Conservation (phyloP, 2,888 invertebrate genomes). For the Dolichomitus sp. region DNA sequence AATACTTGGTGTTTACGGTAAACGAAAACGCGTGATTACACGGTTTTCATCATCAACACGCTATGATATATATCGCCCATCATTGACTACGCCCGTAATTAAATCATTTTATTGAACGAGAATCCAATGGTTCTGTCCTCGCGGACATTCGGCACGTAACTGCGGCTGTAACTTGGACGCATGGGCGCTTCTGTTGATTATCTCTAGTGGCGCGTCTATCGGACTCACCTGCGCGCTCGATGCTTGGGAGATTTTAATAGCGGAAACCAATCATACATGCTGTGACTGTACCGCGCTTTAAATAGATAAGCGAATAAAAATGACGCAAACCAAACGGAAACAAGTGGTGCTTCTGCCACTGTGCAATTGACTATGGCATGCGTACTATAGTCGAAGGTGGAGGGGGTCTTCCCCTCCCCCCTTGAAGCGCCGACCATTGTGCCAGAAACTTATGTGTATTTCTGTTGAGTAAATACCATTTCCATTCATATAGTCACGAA, state of each 20-base stretch:
- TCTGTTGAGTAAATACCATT: constrained; percentile 1
- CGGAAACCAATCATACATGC: constrained; percentile 24
- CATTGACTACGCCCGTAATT: not conserved
- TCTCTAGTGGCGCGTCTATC: not conserved
- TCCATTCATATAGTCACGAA: constrained; percentile 22
- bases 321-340: constrained; percentile 57
- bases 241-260: not conserved
- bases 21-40: not conserved
- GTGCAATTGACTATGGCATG: constrained; percentile 20
- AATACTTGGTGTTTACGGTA: constrained; percentile 10
- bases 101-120: not conserved
- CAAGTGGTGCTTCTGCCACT: constrained; percentile 24
- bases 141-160: not conserved
- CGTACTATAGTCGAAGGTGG: not conserved
- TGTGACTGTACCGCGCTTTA: constrained; percentile 44
- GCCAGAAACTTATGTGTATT: constrained; percentile 7
- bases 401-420: not conserved
- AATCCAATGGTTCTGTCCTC: not conserved
- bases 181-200: not conserved
- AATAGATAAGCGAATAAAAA: constrained; percentile 50
- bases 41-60: not conserved
- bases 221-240: not conserved
- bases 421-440: not conserved
- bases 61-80: not conserved
- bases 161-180: not conserved